Percentiles rank a stretch among this genome's conserved stretches.
Evolutionary conservation across 2,797 vertebrate genomes (phyloP).

Genomic region (Enteromius fasciolatus): DNA sequence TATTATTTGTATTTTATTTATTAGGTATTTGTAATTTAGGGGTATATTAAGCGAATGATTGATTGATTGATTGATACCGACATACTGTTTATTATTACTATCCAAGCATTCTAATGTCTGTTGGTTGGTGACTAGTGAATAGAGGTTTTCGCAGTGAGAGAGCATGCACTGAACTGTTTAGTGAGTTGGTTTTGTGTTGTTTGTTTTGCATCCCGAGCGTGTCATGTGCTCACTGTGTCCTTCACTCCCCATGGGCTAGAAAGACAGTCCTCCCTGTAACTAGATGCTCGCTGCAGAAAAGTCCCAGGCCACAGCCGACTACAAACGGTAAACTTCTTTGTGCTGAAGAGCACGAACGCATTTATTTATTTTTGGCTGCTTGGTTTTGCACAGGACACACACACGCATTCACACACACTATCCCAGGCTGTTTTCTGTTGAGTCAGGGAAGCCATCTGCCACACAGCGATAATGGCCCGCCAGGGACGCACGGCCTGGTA

Average conservation of each 20-base stretch:
- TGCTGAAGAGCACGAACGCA: constrained; percentile 45
- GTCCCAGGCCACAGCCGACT: constrained; percentile 32
- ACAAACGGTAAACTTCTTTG: constrained; percentile 52
- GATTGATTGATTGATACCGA: not conserved
- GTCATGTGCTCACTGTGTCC: constrained; percentile 26
- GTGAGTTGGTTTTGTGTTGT: constrained; percentile 29
- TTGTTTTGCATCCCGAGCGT: constrained; percentile 12
- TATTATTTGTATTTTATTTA: too few species aligned
- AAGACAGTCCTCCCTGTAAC: constrained; percentile 34
- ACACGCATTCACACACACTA: constrained; percentile 45
- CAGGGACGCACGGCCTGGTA: constrained; percentile 75
- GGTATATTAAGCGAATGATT: not conserved
- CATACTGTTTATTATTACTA: not conserved
- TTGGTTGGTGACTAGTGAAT: not conserved
- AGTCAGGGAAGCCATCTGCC: constrained; percentile 76
- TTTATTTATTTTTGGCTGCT: constrained; percentile 57
- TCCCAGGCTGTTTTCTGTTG: constrained; percentile 70
- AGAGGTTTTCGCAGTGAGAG: not conserved
- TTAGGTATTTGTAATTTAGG: too few species aligned
- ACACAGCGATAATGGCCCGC: constrained; percentile 78
- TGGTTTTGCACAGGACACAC: constrained; percentile 42
- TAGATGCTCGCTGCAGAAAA: constrained; percentile 36
- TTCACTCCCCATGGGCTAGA: constrained; percentile 18
- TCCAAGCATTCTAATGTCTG: not conserved
- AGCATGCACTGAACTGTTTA: not conserved